Evolutionary conservation across 92 coral and sea anemone species (phyloP).

Genomic region (Blastomussa wellsi): DNA sequence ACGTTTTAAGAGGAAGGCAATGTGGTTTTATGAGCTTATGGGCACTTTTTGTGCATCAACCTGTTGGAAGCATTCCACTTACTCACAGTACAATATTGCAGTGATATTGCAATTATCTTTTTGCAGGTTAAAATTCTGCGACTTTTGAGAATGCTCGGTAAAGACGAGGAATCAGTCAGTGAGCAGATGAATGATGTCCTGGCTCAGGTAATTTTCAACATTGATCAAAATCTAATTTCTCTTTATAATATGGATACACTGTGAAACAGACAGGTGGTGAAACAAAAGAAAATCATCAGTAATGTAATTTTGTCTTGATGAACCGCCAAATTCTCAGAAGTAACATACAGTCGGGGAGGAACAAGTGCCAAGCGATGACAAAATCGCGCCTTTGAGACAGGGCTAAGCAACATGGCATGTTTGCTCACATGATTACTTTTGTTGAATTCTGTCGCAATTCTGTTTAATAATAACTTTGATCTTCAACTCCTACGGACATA

Average conservation of each 20-base stretch:
- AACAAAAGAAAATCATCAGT: neutral
- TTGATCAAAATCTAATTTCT: neutral
- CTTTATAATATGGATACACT: neutral
- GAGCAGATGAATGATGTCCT: conserved; percentile 98
- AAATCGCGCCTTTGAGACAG: too few species aligned
- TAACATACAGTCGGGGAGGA: too few species aligned
- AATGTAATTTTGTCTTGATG: neutral
- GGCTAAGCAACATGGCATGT: too few species aligned
- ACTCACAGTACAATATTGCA: too few species aligned
- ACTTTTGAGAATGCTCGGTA: conserved; percentile 90
- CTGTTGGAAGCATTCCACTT: too few species aligned
- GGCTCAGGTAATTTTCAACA: conserved; percentile 76
- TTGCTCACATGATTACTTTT: too few species aligned
- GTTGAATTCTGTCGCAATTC: too few species aligned
- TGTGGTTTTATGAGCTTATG: too few species aligned
- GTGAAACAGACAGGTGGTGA: neutral
- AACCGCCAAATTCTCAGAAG: neutral
- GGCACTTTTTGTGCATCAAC: neutral
- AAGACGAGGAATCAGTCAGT: conserved; percentile 90
- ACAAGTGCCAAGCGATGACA: too few species aligned
- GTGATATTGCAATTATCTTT: neutral
- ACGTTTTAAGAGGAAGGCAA: too few species aligned
- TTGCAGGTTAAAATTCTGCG: conserved; percentile 85
- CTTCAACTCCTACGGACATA: too few species aligned
- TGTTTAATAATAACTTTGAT: too few species aligned